Base-by-base conservation (phyloP, 2,113 vertebrate genomes). In the Coreoperca whiteheadi region DNA sequence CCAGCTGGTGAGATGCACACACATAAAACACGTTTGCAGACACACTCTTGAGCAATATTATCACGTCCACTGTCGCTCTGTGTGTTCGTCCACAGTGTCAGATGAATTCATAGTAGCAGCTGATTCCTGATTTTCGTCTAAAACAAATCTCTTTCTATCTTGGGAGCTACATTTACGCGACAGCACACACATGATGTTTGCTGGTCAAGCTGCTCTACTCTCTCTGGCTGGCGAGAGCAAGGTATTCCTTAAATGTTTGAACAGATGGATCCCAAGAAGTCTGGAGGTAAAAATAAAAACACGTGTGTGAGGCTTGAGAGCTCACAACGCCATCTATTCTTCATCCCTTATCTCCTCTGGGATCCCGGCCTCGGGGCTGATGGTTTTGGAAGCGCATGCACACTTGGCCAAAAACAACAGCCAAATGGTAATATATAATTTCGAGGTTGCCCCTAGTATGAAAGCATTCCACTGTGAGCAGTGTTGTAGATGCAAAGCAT, bases 201-300 rank as follows among this genome's bases (percentile, higher is more conserved):
- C 66, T 63, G 87, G 82, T 85, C 88, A 91, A 89, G 79, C 77
- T 79, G 74, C 82, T 87, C 51, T 16, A 30, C 83, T 78, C 60
- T 85, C 77, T 59, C 79, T n/a, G 76, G 80, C 88, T 87, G 80
- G 82, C 72, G 73, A 85, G 81, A 82, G 51, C 69, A 77, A 91
- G 85, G 82, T 92, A 86, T 92, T 94, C 80, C 25, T 88, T 92
- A 93, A 94, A 92, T 91, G 91, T 92, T 93, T 93, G 74, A 93
- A 86, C 93, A 94, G 89, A 94, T 89, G 78, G 86, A 72, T 93
- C 83, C 86, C 68, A 82, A 90, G 86, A 90, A 85, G 81, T 79
- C 84, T 88, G 87, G 81, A 90, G 80, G 87, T 91, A 91, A 93
- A 93, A 94, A 94, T 90, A 90, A 92, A 91, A 91, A 90, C 83